phyloP scores from a whole-genome alignment of 2,797 vertebrate genomes.

The Hydrolagus colliei region DNA sequence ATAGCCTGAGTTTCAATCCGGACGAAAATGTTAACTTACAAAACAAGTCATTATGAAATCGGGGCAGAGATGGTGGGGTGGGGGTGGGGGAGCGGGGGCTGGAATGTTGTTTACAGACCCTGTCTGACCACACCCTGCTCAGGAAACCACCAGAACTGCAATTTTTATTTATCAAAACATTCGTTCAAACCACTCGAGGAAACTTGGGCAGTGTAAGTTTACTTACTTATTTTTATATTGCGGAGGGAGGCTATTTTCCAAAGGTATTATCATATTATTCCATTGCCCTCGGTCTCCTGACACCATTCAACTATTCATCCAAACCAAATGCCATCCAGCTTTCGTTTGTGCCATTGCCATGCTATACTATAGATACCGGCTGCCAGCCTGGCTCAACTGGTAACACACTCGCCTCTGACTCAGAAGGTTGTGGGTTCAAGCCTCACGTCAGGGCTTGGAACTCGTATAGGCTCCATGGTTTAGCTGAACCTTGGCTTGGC shows the following conservation, averaged over 20 bases:
- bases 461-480: too few relatives aligned
- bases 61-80: too few relatives aligned
- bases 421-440: too few relatives aligned
- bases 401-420: too few relatives aligned
- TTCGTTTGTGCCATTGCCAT: too few relatives aligned
- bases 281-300: not conserved
- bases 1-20: not conserved
- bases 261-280: not conserved
- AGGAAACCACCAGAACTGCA: slow-evolving; percentile 18
- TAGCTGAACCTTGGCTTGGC: too few relatives aligned
- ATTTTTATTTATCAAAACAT: slow-evolving; percentile 4
- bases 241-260: not conserved
- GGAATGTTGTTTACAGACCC: slow-evolving; percentile 3
- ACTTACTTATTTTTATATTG: not conserved
- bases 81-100: not conserved
- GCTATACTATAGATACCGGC: too few relatives aligned
- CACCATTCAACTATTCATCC: too few relatives aligned
- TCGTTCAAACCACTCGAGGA: not conserved
- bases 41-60: too few relatives aligned
- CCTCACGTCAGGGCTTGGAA: too few relatives aligned
- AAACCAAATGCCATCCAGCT: too few relatives aligned
- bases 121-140: slow-evolving; percentile 8
- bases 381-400: too few relatives aligned
- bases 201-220: not conserved
- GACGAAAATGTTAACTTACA: not conserved